Percentiles rank a stretch among this genome's conserved stretches.
Evolutionary conservation across 1,140 invertebrate species (phyloP).

Genomic region (Aricia agestis): DNA sequence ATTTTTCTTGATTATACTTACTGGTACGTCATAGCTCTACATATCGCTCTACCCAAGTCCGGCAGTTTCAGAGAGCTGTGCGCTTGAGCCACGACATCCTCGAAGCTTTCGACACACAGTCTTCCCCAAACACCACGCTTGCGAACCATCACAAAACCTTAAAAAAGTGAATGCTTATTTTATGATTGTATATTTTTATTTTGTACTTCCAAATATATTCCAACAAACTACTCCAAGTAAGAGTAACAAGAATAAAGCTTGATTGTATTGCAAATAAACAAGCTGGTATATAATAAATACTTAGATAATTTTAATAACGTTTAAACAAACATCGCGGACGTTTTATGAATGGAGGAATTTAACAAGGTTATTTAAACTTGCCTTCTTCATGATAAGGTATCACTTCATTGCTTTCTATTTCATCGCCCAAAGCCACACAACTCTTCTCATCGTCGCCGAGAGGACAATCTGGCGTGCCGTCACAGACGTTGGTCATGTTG

Average conservation of each 20-base stretch:
- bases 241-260: no score
- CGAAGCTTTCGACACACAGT: conserved; percentile 83
- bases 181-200: no score
- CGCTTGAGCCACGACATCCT: conserved; percentile 75
- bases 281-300: no score
- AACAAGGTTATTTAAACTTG: conserved; percentile 29
- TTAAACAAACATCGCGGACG: no score
- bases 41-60: conserved; percentile 86
- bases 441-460: conserved; percentile 88
- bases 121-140: conserved; percentile 88
- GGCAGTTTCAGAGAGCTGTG: conserved; percentile 79
- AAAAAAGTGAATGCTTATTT: conserved; percentile 23
- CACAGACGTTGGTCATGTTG: conserved; percentile 81
- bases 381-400: conserved; percentile 79
- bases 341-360: no score
- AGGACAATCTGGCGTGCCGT: conserved; percentile 86
- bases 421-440: conserved; percentile 78
- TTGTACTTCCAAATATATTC: no score
- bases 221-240: no score
- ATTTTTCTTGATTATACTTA: conserved; percentile 56
- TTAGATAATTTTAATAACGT: no score
- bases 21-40: conserved; percentile 86
- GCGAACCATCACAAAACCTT: conserved; percentile 83
- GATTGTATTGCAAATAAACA: no score
- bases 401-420: conserved; percentile 71